Base-by-base conservation (phyloP, 1,140 invertebrate species). In the Geopemphigus sp. region DNA sequence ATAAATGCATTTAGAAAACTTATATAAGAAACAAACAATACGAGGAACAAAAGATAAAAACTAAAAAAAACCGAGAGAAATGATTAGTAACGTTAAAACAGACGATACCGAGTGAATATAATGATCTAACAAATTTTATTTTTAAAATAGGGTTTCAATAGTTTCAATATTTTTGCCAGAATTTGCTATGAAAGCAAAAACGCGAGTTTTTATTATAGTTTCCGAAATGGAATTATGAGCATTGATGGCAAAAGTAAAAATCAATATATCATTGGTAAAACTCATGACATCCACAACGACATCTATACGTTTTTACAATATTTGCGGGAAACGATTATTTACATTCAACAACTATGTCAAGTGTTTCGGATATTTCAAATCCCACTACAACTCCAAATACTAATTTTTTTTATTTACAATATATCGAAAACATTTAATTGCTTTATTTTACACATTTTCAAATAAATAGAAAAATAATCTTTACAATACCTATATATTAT, bases 11-110 rank as follows among this genome's bases (percentile, higher is more conserved):
- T 64, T 64, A 64, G 1, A 39, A 64, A 64, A 64, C 61, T 24
- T 12, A n/a, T 39, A 29, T 19, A 17, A 64, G 17, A 64, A 64
- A 63, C 15, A 64, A 64, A 32, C 61, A 64, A 64, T 26, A 32
- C 61, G 29, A 64, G 19, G 61, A 64, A 19, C 14, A 32, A 12
- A 64, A 64, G 61, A 64, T 64, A 64, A 26, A 64, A 39, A 64
- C 32, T 14, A 64, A 19, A 19, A 64, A 64, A 64, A 26, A 26
- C 12, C 61, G 61, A 32, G 61, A 64, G 26, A 26, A 39, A 26
- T 26, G 61, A 64, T 64, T 64, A 26, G 61, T 14, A 6, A 26
- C 26, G 32, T 64, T 64, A 64, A 64, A 5, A 32, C 26, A 64
- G 19, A 64, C 32, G 61, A 64, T 15, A 64, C 61, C 32, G 32